phyloP scores from a whole-genome alignment of 2,888 invertebrate species.

The Noctuana brunneofusca region DNA sequence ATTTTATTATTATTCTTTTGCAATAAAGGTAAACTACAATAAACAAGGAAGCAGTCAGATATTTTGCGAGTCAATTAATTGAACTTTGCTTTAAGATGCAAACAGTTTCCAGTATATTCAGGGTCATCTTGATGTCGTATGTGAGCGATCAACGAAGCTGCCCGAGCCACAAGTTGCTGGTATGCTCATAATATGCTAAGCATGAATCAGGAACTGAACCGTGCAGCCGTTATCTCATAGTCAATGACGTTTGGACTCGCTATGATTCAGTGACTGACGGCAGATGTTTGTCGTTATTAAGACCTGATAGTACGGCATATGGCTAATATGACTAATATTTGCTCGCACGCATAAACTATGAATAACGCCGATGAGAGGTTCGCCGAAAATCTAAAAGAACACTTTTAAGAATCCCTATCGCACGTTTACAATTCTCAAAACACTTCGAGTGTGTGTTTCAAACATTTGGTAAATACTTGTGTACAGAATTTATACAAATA shows the following conservation, averaged over 20 bases:
- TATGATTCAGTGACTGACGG: conserved; percentile 42
- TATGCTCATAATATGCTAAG: conserved; percentile 15
- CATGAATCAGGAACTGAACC: conserved; percentile 32
- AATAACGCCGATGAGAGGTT: conserved; percentile 22
- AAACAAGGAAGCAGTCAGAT: conserved; percentile 72
- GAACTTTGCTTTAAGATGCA: conserved; percentile 55
- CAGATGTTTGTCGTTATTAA: conserved; percentile 41
- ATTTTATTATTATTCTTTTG: conserved; percentile 71
- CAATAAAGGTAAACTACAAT: conserved; percentile 67
- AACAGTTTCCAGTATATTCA: conserved; percentile 48
- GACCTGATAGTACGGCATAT: conserved; percentile 37
- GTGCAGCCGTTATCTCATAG: conserved; percentile 32
- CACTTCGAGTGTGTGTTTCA: conserved; percentile 1
- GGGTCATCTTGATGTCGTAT: conserved; percentile 44
- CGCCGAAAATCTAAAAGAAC: conserved; percentile 26
- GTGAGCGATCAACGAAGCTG: neutral
- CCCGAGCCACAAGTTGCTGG: neutral
- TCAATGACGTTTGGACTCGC: conserved; percentile 36
- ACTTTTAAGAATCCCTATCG: conserved; percentile 16
- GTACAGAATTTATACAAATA: neutral
- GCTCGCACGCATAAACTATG: conserved; percentile 19
- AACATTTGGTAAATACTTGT: neutral
- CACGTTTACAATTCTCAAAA: conserved; percentile 4
- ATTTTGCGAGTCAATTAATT: conserved; percentile 59
- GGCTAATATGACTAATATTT: conserved; percentile 38